phyloP scores from a whole-genome alignment of 2,113 vertebrate genomes.

The Corythaixoides concolor region DNA sequence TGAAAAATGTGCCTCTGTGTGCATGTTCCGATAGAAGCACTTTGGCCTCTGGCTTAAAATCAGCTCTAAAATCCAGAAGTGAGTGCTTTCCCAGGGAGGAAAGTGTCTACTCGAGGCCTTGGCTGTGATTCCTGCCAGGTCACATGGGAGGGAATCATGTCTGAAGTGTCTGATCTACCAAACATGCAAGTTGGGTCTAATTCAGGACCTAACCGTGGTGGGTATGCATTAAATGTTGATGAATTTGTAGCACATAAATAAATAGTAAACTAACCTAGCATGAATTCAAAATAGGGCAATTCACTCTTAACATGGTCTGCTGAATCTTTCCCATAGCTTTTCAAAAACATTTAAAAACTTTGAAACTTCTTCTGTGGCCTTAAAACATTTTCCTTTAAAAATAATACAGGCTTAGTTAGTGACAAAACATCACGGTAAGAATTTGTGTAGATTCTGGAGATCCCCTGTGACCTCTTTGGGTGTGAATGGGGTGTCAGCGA shows the following conservation, averaged over 20 bases:
- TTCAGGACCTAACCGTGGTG: not conserved
- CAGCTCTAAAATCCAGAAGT: not conserved
- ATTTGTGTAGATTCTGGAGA: not conserved
- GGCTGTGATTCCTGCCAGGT: not conserved
- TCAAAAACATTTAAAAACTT: not conserved
- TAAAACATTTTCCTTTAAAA: not conserved
- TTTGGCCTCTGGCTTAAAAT: not conserved
- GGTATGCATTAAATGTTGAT: too few relatives aligned
- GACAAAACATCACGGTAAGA: accelerated
- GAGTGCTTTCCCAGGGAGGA: not conserved
- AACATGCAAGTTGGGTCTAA: not conserved
- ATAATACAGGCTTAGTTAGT: not conserved
- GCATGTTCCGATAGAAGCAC: not conserved
- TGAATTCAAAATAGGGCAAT: not conserved
- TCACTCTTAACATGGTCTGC: too few relatives aligned
- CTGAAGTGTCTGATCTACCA: not conserved
- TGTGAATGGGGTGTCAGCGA: not conserved
- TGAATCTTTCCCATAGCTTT: not conserved
- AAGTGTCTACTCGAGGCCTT: not conserved
- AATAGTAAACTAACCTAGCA: not conserved
- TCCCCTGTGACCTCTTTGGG: not conserved
- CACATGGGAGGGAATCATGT: too few relatives aligned
- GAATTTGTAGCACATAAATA: not conserved
- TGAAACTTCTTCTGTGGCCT: not conserved
- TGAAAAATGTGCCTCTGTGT: not conserved